These are phyloP conservation scores for Anarsia innoxiella DNA, from an alignment of 2,888 invertebrate species.

Conservation along the genomic window DNA sequence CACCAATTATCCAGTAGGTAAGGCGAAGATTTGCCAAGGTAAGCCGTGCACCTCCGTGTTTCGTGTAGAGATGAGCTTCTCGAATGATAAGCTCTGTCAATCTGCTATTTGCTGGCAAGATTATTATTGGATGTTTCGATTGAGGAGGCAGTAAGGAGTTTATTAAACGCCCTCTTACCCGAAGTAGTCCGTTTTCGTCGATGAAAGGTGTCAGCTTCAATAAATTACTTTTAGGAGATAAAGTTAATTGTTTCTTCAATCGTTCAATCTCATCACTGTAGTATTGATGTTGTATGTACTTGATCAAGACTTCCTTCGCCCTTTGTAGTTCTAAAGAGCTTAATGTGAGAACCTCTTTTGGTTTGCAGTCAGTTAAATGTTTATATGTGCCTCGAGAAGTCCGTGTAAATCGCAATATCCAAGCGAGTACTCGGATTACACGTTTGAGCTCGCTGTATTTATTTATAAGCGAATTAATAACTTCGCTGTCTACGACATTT, in stretches of 20 bases:
- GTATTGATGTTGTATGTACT: slow-evolving; percentile 1
- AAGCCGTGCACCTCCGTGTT: slow-evolving; percentile 2
- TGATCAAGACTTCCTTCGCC: slow-evolving; percentile 1
- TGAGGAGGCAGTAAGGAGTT: background rate
- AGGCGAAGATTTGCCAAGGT: background rate
- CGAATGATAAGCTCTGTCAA: background rate
- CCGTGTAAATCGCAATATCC: too few relatives aligned
- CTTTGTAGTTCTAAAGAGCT: slow-evolving; percentile 6
- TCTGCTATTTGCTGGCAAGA: background rate
- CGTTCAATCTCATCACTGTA: background rate
- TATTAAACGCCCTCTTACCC: slow-evolving; percentile 6
- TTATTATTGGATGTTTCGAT: background rate
- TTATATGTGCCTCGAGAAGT: too few relatives aligned
- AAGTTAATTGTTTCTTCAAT: background rate
- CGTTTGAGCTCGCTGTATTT: too few relatives aligned
- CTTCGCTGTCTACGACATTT: too few relatives aligned
- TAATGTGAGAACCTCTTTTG: too few relatives aligned
- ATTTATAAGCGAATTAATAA: too few relatives aligned
- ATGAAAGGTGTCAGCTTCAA: slow-evolving; percentile 1
- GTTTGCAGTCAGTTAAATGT: too few relatives aligned
- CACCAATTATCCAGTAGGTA: slow-evolving; percentile 11
- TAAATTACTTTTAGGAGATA: background rate
- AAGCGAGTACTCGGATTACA: too few relatives aligned
- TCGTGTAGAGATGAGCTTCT: background rate
- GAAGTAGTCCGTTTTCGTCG: slow-evolving; percentile 2